Base-by-base conservation (phyloP, 2,888 invertebrate species). In the Meta bourneti region DNA sequence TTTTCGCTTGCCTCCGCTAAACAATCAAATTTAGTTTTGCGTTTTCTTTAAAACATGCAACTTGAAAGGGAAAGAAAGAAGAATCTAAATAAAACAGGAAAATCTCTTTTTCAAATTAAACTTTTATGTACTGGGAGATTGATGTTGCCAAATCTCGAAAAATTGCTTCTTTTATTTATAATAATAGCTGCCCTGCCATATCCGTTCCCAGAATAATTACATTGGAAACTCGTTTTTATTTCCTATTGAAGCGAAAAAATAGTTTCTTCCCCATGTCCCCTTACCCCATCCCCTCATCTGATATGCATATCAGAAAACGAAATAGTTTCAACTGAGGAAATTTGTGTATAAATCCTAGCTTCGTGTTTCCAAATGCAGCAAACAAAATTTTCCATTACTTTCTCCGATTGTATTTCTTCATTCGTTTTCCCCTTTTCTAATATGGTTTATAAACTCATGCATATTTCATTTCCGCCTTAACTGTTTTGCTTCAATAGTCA, bases 141-240 rank as follows among this genome's bases (percentile, higher is more conserved):
- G 84, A 84, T 84, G 84, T 84, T 75, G 7, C 61, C 75, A 84
- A 82, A 75, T 84, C 84, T 84, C 54, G 84, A 84, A 84, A 84
- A 84, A 84, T 84, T 84, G 84, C 84, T 84, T 84, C 84, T 84
- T 84, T 84, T 84, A 75, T 72, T 84, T 84, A 84, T 75, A 84
- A 84, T 75, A 84, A 74, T 75, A 61, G 84, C 20, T 84, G 74
- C 75, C 61, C n/a, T 48, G 48, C 74, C 72, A 54, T 74, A 84
- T 84, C 74, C 84, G 74, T 54, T 84, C 74, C 34, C 48, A 48
- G 84, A 84, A 84, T 84, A 84, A 84, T 84, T 84, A 84, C 84
- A 84, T 84, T 75, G 84, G 75, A 75, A 84, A 84, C 74, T 84
- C 71, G 84, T 48, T 84, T 75, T 52, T 84, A 84, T 84, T 84